Conservation (phyloP, 2,888 invertebrate species). For the Sarcophaga caerulescens region DNA sequence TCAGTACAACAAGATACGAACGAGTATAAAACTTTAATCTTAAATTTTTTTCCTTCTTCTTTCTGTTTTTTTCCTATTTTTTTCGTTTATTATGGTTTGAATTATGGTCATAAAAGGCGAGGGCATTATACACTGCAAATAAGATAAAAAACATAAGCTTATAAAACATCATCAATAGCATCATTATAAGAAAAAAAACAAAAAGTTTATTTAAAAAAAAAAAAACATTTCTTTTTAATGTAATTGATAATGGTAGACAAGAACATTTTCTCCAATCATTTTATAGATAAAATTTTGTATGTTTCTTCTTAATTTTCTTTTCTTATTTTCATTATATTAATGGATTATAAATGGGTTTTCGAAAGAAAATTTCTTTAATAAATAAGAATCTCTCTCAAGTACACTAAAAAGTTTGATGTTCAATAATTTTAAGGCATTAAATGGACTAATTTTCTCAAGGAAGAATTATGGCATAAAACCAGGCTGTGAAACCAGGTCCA, state of each 20-base stretch:
- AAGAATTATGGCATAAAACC: too few species aligned
- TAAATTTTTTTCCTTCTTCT: conserved; percentile 20
- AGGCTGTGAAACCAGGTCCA: too few species aligned
- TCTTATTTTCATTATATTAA: background rate
- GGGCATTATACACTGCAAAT: conserved; percentile 2
- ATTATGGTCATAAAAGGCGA: conserved; percentile 32
- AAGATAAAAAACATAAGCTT: conserved; percentile 2
- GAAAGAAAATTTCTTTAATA: too few species aligned
- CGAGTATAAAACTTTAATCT: conserved; percentile 18
- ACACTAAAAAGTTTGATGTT: too few species aligned
- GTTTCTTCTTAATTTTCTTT: background rate
- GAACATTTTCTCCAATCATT: background rate
- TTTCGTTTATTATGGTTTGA: conserved; percentile 18
- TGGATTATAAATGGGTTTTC: background rate
- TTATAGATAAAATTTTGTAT: background rate
- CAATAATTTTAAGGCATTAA: too few species aligned
- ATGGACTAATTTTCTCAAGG: too few species aligned
- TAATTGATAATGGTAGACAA: background rate
- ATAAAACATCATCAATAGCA: background rate
- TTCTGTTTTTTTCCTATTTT: conserved; percentile 1
- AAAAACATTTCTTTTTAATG: background rate
- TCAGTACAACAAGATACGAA: background rate
- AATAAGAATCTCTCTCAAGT: too few species aligned
- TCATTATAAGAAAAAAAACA: background rate
- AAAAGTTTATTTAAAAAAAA: background rate